phyloP scores from a whole-genome alignment of 2,797 vertebrate genomes.

The Tokudaia tokunoshimensis region DNA sequence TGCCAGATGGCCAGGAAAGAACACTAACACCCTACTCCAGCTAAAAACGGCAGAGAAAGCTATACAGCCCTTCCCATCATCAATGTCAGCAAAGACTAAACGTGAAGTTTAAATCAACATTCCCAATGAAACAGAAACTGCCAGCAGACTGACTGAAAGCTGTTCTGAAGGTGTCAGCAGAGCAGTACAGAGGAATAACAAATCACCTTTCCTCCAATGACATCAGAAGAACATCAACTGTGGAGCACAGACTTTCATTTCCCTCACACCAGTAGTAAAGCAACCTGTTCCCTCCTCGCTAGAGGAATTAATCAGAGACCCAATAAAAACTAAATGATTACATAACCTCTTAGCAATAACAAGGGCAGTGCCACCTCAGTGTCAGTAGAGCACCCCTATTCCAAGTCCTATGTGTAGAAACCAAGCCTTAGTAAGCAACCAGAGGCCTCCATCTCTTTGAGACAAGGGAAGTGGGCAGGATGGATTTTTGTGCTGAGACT shows the following conservation, averaged over 20 bases:
- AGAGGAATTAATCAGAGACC: not conserved
- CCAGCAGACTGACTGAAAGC: not conserved
- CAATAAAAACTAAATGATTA: not conserved
- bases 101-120: not conserved
- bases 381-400: not conserved
- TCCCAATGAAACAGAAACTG: not conserved
- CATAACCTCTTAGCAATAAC: not conserved
- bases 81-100: not conserved
- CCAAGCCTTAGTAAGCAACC: not conserved
- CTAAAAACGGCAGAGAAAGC: not conserved
- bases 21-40: not conserved
- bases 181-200: not conserved
- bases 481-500: not conserved
- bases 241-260: not conserved
- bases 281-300: no score
- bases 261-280: not conserved
- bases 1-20: not conserved
- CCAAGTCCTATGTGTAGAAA: not conserved
- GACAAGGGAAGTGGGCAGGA: not conserved
- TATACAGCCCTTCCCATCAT: not conserved
- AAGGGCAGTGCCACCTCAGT: fast-evolving
- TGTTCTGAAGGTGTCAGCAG: not conserved
- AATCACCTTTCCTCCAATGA: not conserved
- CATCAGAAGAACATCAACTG: not conserved
- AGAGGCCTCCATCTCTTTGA: no score